phyloP scores from a whole-genome alignment of 1,140 invertebrate genomes.

The Oreohelix idahoensis region DNA sequence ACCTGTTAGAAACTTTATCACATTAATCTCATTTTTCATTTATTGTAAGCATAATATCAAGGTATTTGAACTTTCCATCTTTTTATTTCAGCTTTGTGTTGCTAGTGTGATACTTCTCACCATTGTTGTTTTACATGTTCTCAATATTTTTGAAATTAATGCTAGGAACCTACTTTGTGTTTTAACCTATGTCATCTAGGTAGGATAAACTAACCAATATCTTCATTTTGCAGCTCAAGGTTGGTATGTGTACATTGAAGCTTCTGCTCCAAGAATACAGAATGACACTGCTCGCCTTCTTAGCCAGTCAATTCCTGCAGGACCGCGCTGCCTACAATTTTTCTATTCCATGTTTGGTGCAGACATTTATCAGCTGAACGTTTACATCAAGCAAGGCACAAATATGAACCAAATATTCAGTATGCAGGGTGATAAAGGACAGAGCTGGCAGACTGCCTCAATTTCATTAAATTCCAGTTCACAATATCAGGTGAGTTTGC shows the following conservation, averaged over 20 bases:
- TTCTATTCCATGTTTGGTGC: constrained; percentile 72
- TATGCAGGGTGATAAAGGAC: constrained; percentile 49
- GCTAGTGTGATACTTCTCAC: too few species aligned
- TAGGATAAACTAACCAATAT: neutral
- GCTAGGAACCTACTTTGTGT: too few species aligned
- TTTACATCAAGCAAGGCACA: constrained; percentile 41
- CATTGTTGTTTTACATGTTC: too few species aligned
- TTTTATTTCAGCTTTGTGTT: too few species aligned
- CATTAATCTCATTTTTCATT: too few species aligned
- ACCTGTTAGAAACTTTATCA: too few species aligned
- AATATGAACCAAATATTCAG: constrained; percentile 45
- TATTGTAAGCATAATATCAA: too few species aligned
- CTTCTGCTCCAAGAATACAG: constrained; percentile 48
- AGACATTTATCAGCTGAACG: constrained; percentile 47
- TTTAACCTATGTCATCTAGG: too few species aligned
- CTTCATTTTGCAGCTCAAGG: constrained; percentile 50
- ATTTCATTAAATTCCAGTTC: constrained; percentile 47
- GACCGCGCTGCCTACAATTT: constrained; percentile 66
- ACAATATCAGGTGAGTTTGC: constrained; percentile 52
- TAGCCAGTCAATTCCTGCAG: constrained; percentile 71
- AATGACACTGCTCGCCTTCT: constrained; percentile 81
- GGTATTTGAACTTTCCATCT: too few species aligned
- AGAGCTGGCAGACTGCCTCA: constrained; percentile 48
- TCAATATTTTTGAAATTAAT: too few species aligned
- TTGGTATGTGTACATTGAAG: constrained; percentile 63